Percentiles rank a stretch among this genome's conserved stretches.
phyloP scores from a whole-genome alignment of 1,140 invertebrate genomes.

The Cephus cinctus region DNA sequence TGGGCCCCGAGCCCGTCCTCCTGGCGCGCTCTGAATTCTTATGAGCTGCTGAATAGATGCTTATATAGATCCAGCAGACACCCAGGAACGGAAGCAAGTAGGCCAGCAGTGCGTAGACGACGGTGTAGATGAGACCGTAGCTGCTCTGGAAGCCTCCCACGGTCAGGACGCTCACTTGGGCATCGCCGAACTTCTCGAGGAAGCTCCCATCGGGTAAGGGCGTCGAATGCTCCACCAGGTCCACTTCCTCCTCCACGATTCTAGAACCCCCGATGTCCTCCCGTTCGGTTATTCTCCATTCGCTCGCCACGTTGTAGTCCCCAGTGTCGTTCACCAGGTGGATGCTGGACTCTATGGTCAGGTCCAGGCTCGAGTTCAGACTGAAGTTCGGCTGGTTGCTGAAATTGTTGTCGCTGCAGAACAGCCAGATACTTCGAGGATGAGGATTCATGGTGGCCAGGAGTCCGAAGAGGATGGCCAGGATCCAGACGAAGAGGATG shows the following conservation, averaged over 20 bases:
- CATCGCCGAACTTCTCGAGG: background rate
- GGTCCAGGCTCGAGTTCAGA: constrained; percentile 12
- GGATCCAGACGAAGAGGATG: constrained; percentile 67
- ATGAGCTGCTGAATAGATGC: constrained; percentile 71
- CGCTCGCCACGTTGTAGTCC: constrained; percentile 9
- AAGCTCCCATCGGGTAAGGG: constrained; percentile 4
- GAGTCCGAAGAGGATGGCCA: constrained; percentile 61
- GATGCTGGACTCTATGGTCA: constrained; percentile 10
- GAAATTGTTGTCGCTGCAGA: constrained; percentile 50
- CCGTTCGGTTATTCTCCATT: no score
- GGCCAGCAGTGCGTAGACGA: constrained; percentile 58
- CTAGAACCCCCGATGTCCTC: no score
- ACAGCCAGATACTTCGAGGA: constrained; percentile 55
- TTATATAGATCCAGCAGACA: constrained; percentile 69
- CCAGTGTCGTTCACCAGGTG: no score
- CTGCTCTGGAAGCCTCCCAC: no score
- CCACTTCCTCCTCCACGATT: background rate
- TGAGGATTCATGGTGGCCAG: constrained; percentile 56
- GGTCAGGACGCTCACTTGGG: no score
- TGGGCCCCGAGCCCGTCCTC: constrained; percentile 61
- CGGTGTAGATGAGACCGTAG: constrained; percentile 49
- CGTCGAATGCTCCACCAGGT: constrained; percentile 18
- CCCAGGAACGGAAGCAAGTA: constrained; percentile 69
- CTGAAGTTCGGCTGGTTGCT: constrained; percentile 3
- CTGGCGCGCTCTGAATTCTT: constrained; percentile 70